Conservation (phyloP, 2,797 vertebrate genomes). For the Podarcis siculus region DNA sequence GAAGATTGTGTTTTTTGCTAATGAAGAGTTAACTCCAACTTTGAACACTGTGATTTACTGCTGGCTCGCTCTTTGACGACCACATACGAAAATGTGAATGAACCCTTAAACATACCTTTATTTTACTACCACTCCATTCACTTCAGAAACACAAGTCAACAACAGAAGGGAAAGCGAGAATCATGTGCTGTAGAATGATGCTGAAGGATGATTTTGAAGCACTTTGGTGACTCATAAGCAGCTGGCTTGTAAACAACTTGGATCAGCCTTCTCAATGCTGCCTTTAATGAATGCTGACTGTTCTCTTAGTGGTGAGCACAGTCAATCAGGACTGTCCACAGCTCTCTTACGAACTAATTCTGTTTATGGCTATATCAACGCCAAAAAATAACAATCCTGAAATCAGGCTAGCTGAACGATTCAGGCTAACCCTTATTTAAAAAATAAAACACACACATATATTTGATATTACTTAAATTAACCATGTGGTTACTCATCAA, state of each 20-base stretch:
- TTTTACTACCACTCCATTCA: conserved; percentile 24
- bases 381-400: conserved; percentile 18
- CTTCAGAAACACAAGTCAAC: conserved; percentile 22
- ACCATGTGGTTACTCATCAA: neutral
- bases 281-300: conserved; percentile 7
- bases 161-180: conserved; percentile 13
- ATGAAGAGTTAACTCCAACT: too few relatives aligned
- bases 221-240: conserved; percentile 14
- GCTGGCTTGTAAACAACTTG: conserved; percentile 2
- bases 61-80: neutral
- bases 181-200: neutral
- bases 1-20: too few relatives aligned
- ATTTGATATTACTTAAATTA: neutral
- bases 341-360: neutral
- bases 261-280: conserved; percentile 1
- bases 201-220: neutral
- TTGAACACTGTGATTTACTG: too few relatives aligned
- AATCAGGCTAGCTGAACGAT: conserved; percentile 19
- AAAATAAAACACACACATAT: neutral
- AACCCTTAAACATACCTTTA: neutral
- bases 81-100: neutral
- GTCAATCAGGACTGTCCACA: neutral
- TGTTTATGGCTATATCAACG: conserved; percentile 7
- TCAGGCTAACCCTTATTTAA: neutral
- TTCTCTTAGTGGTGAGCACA: conserved; percentile 22